A percentile compares a stretch with the other conserved stretches of the same genome.
Evolutionary conservation across 2,888 invertebrate genomes (phyloP).

Genomic region (Drepana falcataria): DNA sequence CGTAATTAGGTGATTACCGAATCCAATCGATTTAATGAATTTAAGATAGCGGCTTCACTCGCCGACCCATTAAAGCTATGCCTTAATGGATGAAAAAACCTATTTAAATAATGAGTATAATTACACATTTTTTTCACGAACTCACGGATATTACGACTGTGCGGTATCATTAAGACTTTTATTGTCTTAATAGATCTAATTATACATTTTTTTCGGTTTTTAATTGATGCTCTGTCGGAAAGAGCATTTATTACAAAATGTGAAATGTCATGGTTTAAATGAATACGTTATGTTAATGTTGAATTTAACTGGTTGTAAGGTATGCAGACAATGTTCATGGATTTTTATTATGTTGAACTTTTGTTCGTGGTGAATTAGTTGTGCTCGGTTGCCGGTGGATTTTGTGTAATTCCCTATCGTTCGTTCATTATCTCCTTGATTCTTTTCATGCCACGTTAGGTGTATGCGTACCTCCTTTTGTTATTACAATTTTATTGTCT

Average conservation of each 20-base stretch:
- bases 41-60: constrained; percentile 67
- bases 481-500: constrained; percentile 46
- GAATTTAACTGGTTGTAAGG: constrained; percentile 66
- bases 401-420: constrained; percentile 58
- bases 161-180: constrained; percentile 78
- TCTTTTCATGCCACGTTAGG: constrained; percentile 29
- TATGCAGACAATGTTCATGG: constrained; percentile 58
- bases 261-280: constrained; percentile 78
- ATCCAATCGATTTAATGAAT: constrained; percentile 77
- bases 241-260: constrained; percentile 76
- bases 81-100: constrained; percentile 72
- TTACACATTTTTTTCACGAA: constrained; percentile 76
- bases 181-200: constrained; percentile 79
- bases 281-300: constrained; percentile 74
- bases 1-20: constrained; percentile 78
- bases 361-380: constrained; percentile 73
- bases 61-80: constrained; percentile 67
- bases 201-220: constrained; percentile 77
- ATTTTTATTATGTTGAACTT: constrained; percentile 46
- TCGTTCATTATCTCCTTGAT: constrained; percentile 31
- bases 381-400: constrained; percentile 60
- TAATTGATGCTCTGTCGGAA: constrained; percentile 75
- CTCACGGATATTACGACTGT: constrained; percentile 72
- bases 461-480: constrained; percentile 14
- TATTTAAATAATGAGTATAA: constrained; percentile 78